Conservation (phyloP, 1,140 invertebrate species). For the Brachionus sp. region DNA sequence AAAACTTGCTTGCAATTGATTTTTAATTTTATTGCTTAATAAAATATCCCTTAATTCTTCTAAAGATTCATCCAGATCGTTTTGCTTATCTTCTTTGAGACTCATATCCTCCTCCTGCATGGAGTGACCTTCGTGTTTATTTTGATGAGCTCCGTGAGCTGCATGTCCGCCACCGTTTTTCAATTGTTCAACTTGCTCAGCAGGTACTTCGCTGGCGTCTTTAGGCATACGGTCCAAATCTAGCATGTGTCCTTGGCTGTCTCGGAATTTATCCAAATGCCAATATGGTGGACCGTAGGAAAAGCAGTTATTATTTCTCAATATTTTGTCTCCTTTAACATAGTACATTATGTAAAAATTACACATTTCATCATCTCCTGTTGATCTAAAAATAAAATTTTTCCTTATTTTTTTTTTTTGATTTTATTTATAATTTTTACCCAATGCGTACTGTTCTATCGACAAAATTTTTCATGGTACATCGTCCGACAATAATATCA, state of each 20-base stretch:
- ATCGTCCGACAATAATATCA: constrained; percentile 44
- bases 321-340: constrained; percentile 35
- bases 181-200: not conserved
- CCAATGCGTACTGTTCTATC: constrained; percentile 32
- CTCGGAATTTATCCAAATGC: constrained; percentile 39
- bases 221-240: not conserved
- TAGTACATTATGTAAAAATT: constrained; percentile 46
- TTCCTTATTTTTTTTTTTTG: not conserved
- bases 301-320: not conserved
- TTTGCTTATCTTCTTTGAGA: not conserved
- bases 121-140: not conserved
- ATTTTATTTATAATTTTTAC: not conserved
- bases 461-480: constrained; percentile 47
- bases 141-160: not conserved
- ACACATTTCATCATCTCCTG: constrained; percentile 47
- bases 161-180: not conserved
- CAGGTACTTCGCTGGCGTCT: constrained; percentile 33
- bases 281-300: constrained; percentile 34
- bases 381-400: not conserved
- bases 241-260: not conserved
- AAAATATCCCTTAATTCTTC: constrained; percentile 12
- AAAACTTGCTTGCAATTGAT: not conserved
- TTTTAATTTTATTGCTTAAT: constrained; percentile 33
- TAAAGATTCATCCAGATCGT: not conserved
- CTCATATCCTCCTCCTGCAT: constrained; percentile 7